Evolutionary conservation across 2,888 invertebrate genomes (phyloP), one percentile per base, ranked within the genome.

Genomic region (Nycteola revayana): DNA sequence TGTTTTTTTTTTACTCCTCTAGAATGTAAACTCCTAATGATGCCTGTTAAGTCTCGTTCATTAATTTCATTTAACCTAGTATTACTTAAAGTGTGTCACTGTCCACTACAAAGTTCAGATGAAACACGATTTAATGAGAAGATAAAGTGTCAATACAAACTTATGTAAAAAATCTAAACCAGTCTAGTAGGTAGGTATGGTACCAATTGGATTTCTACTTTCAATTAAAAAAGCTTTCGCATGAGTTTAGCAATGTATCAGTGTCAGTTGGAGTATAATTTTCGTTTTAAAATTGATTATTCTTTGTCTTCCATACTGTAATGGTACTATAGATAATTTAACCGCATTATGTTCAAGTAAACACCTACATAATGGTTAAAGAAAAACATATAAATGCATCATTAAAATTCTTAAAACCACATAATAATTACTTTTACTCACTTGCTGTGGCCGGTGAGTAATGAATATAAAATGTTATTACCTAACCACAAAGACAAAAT

Each of bases 371-470:
- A n/a, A n/a, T n/a, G n/a, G n/a, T n/a, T n/a, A n/a, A n/a, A n/a
- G n/a, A n/a, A n/a, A n/a, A n/a, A n/a, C n/a, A n/a, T n/a, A n/a
- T n/a, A n/a, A n/a, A n/a, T n/a, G 14, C 14, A 25, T 36, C 9
- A 44, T 53, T 41, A 36, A 17, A 45, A 53, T 44, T 53, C 48
- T 25, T 25, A 32, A 30, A 47, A 39, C 31, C 36, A 32, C 32
- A 35, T 21, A 21, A 17, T 47, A 44, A 48, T 48, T 53, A 48
- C 10, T 36, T 53, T 32, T 35, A 53, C 54, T 25, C 41, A 53
- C 10, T 42, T 48, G 35, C n/a, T n/a, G 14, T 14, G 42, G 6
- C 49, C 29, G 32, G 32, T 48, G 49, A 53, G 49, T 48, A 48
- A 53, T 41, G 28, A 6, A 28, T 32, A 23, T 28, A 26, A 7